phyloP scores from a whole-genome alignment of 2,888 invertebrate genomes.

The Mythimna ferrago region DNA sequence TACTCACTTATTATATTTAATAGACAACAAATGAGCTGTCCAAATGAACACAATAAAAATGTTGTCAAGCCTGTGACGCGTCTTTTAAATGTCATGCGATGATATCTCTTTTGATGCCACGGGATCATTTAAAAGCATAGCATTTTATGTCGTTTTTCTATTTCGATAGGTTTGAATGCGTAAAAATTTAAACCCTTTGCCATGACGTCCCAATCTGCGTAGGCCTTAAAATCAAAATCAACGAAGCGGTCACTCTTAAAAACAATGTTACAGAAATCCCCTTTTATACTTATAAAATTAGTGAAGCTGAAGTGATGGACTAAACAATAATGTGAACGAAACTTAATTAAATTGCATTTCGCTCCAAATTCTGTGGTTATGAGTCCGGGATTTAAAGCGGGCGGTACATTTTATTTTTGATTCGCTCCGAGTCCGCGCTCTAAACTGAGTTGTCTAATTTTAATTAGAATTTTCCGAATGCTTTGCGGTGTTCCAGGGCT shows the following conservation, averaged over 20 bases:
- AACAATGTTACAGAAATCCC: background rate
- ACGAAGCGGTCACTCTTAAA: background rate
- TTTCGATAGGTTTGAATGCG: no score
- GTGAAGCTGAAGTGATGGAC: constrained; percentile 2
- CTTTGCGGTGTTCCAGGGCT: constrained; percentile 40
- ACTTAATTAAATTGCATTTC: constrained; percentile 50
- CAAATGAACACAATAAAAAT: no score
- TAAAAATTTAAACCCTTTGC: no score
- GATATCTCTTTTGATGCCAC: no score
- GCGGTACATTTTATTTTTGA: constrained; percentile 44
- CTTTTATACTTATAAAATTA: background rate
- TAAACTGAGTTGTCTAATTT: constrained; percentile 50
- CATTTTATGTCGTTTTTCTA: no score
- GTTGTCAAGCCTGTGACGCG: no score
- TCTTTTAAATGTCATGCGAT: no score
- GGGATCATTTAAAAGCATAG: no score
- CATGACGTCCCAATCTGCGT: no score
- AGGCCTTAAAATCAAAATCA: background rate
- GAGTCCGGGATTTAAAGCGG: constrained; percentile 26
- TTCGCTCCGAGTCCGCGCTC: constrained; percentile 38
- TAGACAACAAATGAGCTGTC: no score
- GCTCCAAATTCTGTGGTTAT: constrained; percentile 41
- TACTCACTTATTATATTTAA: no score
- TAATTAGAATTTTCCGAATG: constrained; percentile 56
- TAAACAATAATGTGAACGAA: constrained; percentile 32